Base-by-base conservation (phyloP, 2,113 vertebrate species). In the Xenus cinereus region DNA sequence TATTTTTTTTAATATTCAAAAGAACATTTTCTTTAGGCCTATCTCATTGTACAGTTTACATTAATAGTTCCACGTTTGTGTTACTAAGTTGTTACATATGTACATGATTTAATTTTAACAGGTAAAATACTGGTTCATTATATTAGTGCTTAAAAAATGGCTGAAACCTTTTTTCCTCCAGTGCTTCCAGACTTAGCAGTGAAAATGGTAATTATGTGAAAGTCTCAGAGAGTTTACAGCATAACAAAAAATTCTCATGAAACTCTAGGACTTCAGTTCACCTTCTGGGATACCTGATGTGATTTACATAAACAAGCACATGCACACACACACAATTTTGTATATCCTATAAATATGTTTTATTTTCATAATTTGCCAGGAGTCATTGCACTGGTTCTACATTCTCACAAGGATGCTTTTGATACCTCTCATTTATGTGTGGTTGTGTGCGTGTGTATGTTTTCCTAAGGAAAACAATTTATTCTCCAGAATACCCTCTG, bases 401-500 rank as follows among this genome's bases (percentile, higher is more conserved):
- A 68, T 37, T 74, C n/a, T 87, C 74, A 53, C 21, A 87, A 85
- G 60, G 39, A 68, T 80, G 24, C 43, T 90, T 93, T 46, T 56
- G 39, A 73, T 79, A 88, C 11, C 32, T 69, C 30, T 76, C 35
- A 73, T 60, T 68, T 67, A 32, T 37, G n/a, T 51, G 39, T 30
- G 63, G 20, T 14, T 26, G 24, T 59, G 43, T 45, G 22, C 66
- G 32, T 13, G 35, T 68, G 6, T n/a, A 18, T 26, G 27, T 14
- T 27, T 50, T 87, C 48, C n/a, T 37, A 54, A 57, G 60, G 46
- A 91, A 93, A 95, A 88, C 19, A 80, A 90, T 88, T 90, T 88
- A 41, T 68, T 96, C 88, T 92, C 67, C 75, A 93, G 57, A 93
- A 93, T 71, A 76, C 71, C 28, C 67, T 85, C 48, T 90, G 71